Percentiles rank a stretch among this genome's conserved stretches.
phyloP scores from a whole-genome alignment of 2,113 vertebrate species.

The Taurulus bubalis region DNA sequence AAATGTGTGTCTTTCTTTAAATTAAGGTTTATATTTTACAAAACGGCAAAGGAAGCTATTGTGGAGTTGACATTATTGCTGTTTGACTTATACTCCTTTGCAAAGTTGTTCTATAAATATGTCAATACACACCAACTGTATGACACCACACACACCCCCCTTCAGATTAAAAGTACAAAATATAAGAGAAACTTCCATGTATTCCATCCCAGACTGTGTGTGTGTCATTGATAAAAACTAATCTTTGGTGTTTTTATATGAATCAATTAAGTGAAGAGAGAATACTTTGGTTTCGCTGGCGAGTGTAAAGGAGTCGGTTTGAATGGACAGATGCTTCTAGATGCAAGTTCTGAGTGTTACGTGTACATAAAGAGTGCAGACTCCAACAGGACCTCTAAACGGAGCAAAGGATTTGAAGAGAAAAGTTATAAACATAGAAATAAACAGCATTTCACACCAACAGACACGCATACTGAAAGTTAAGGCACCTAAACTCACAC shows the following conservation, averaged over 20 bases:
- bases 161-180: neutral
- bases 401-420: constrained; percentile 56
- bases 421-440: constrained; percentile 59
- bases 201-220: too few relatives aligned
- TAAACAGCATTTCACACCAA: constrained; percentile 30
- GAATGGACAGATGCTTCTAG: neutral
- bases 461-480: neutral
- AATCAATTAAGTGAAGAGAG: neutral
- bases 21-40: neutral
- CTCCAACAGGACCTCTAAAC: constrained; percentile 51
- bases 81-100: neutral
- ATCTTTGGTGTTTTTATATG: neutral
- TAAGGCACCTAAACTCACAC: neutral
- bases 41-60: neutral
- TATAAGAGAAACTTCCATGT: neutral
- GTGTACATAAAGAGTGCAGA: neutral
- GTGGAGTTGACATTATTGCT: too few relatives aligned
- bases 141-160: neutral
- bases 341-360: neutral
- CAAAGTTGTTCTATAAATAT: neutral
- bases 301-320: neutral
- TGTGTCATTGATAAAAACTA: neutral
- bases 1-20: neutral
- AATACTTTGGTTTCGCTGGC: too few relatives aligned
- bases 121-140: neutral